phyloP scores from a whole-genome alignment of 2,888 invertebrate species.

The Melikaiella ostensackeni region DNA sequence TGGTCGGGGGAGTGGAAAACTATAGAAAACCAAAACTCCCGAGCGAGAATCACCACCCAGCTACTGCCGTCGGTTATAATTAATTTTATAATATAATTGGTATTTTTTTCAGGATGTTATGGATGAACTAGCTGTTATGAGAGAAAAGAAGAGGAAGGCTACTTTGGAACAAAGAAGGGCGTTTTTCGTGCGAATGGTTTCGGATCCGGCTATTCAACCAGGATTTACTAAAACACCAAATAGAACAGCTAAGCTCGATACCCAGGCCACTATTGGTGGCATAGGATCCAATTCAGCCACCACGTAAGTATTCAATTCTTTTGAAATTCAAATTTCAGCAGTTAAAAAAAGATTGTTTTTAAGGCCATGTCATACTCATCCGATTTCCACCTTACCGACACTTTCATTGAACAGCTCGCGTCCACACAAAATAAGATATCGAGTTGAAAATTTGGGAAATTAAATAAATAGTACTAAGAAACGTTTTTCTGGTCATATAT shows the following conservation, averaged over 20 bases:
- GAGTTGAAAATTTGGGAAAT: no score
- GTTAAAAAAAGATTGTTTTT: no score
- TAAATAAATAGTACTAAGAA: no score
- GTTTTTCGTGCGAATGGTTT: conserved; percentile 98
- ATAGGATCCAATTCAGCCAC: conserved; percentile 66
- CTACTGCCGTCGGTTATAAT: no score
- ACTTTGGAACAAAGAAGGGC: conserved; percentile 94
- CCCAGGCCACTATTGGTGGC: conserved; percentile 71
- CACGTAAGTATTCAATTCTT: conserved; percentile 56
- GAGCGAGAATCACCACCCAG: no score
- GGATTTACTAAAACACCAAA: conserved; percentile 76
- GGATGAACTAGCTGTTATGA: conserved; percentile 87
- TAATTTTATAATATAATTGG: neutral
- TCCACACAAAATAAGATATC: no score
- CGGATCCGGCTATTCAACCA: conserved; percentile 91
- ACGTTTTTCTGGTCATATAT: no score
- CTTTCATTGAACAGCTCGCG: no score
- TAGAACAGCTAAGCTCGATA: conserved; percentile 69
- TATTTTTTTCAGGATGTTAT: conserved; percentile 78
- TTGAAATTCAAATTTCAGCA: neutral
- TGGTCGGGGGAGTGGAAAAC: no score
- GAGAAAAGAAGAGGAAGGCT: conserved; percentile 86
- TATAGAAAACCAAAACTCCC: no score
- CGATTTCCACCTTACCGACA: no score
- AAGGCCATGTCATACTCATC: no score